These are phyloP conservation scores for human DNA, from an alignment of 2,113 vertebrate species.

Conservation along the genomic window GRCh38 chr13:39535501-39536000, in stretches of 20 bases:
- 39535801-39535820: not conserved
- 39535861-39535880: not conserved
- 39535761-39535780: not conserved
- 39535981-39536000: not conserved
- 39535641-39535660: not conserved
- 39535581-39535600: not conserved
- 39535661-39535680: not conserved
- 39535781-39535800: not conserved
- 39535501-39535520: not conserved
- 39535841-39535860: not conserved
- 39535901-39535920: not conserved
- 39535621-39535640: not conserved
- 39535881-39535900: not conserved
- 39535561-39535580: not conserved
- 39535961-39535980: not conserved
- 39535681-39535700: not conserved
- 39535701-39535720: not conserved
- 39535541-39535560: not conserved
- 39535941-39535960: not conserved
- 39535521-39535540: not conserved
- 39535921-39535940: not conserved
- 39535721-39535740: slow-evolving; percentile 29
- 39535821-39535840: not conserved
- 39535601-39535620: not conserved
- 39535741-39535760: not conserved